Evolutionary conservation across 1,140 invertebrate genomes (phyloP).

Genomic region (Polypedilum vanderplanki): DNA sequence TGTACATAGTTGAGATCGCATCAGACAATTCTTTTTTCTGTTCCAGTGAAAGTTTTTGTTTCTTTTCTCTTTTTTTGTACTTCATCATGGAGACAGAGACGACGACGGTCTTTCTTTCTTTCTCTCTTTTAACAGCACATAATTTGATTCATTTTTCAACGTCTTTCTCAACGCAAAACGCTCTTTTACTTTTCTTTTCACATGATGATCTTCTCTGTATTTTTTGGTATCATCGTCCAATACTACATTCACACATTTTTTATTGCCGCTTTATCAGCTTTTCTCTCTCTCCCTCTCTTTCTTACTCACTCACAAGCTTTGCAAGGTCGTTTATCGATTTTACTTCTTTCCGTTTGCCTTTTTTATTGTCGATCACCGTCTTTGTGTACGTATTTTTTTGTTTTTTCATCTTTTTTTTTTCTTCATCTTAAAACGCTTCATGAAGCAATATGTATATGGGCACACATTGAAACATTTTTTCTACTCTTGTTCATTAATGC

Average conservation of each 20-base stretch:
- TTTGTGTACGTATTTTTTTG: not conserved
- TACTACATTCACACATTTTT: conserved; percentile 16
- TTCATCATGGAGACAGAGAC: too few relatives aligned
- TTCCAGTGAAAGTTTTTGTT: conserved; percentile 12
- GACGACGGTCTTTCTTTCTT: not conserved
- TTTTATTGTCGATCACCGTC: conserved; percentile 11
- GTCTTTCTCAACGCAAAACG: not conserved
- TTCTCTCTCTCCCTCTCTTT: not conserved
- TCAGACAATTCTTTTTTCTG: conserved; percentile 15
- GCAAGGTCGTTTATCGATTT: conserved; percentile 11
- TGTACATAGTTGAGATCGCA: not conserved
- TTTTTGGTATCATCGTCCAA: conserved; percentile 2
- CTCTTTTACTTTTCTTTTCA: conserved; percentile 1
- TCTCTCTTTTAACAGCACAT: not conserved
- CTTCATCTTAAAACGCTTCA: not conserved
- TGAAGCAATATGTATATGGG: conserved; percentile 2
- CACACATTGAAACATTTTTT: not conserved
- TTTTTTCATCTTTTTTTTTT: not conserved
- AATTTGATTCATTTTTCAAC: conserved; percentile 19
- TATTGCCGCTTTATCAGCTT: conserved; percentile 10
- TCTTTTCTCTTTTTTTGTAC: not conserved
- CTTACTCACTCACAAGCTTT: not conserved
- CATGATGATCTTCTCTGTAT: conserved; percentile 2
- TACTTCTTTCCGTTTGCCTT: conserved; percentile 6
- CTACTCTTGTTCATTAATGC: not conserved